These are phyloP conservation scores for Macaca nemestrina DNA, from an alignment of 2,113 vertebrate genomes.

Conservation along the genomic window DNA sequence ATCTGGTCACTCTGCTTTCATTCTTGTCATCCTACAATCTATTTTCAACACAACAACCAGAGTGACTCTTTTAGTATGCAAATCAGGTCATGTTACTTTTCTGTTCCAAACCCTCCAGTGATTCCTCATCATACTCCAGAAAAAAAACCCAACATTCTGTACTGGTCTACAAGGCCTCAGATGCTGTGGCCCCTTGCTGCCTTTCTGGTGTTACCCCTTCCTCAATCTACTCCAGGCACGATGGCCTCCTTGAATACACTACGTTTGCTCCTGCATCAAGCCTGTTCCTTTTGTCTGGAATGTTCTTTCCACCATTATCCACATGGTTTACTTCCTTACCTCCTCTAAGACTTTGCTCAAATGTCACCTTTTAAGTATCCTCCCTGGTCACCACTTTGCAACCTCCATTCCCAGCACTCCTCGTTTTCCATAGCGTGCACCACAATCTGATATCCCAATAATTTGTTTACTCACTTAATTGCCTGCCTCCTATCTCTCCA, in stretches of 20 bases:
- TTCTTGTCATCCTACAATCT: background rate
- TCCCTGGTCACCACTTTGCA: background rate
- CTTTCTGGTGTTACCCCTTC: background rate
- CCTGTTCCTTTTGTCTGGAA: background rate
- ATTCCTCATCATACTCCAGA: background rate
- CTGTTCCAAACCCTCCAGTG: background rate
- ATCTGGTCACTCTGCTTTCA: background rate
- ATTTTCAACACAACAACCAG: background rate
- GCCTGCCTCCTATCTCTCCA: background rate
- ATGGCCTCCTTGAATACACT: background rate
- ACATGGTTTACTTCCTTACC: background rate
- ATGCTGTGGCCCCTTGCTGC: background rate
- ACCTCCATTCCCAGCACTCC: background rate
- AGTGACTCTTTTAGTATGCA: background rate
- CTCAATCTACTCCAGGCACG: background rate
- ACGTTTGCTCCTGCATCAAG: background rate
- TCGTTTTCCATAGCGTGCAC: background rate
- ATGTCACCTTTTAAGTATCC: background rate
- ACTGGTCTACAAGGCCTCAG: background rate
- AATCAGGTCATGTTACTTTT: background rate
- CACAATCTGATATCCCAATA: background rate
- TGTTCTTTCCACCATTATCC: background rate
- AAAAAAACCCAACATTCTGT: background rate
- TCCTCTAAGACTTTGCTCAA: background rate
- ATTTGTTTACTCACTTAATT: background rate